Percentiles rank a stretch among this genome's conserved stretches.
Evolutionary conservation across 2,888 invertebrate genomes (phyloP).

Genomic region (Monochamus alternatus): DNA sequence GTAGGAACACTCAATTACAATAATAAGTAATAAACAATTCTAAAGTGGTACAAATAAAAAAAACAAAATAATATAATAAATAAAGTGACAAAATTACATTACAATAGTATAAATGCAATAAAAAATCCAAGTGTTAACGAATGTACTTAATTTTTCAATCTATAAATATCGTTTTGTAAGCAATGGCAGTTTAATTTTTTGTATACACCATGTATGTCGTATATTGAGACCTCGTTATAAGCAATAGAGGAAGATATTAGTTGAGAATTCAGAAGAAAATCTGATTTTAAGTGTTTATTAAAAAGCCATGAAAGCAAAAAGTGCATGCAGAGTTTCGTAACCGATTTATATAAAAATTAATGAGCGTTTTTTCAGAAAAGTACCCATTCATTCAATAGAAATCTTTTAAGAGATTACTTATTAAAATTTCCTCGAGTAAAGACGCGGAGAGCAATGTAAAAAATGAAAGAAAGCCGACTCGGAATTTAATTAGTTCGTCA

Average conservation of each 20-base stretch:
- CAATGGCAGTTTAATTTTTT: not conserved
- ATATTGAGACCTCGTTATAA: slow-evolving; percentile 6
- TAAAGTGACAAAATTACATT: no score
- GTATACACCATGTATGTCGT: not conserved
- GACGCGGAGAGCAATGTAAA: not conserved
- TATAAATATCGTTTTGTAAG: not conserved
- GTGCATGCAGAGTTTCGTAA: slow-evolving; percentile 10
- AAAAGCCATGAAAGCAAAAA: slow-evolving; percentile 10
- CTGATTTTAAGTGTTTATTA: slow-evolving; percentile 19
- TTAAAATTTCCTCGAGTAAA: not conserved
- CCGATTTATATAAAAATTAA: slow-evolving; percentile 44
- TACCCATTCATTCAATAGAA: slow-evolving; percentile 21
- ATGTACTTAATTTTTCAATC: no score
- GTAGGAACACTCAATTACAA: no score
- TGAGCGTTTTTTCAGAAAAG: slow-evolving; percentile 33
- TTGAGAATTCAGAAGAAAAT: slow-evolving; percentile 5
- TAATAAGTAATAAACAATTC: no score
- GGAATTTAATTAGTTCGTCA: no score
- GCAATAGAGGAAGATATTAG: slow-evolving; percentile 6
- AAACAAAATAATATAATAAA: no score
- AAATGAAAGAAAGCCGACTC: not conserved
- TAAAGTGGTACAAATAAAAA: no score
- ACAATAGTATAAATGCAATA: no score
- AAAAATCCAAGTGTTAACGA: no score
- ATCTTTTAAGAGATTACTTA: slow-evolving; percentile 33